phyloP scores from a whole-genome alignment of 2,797 vertebrate species.

The Moxostoma hubbsi region DNA sequence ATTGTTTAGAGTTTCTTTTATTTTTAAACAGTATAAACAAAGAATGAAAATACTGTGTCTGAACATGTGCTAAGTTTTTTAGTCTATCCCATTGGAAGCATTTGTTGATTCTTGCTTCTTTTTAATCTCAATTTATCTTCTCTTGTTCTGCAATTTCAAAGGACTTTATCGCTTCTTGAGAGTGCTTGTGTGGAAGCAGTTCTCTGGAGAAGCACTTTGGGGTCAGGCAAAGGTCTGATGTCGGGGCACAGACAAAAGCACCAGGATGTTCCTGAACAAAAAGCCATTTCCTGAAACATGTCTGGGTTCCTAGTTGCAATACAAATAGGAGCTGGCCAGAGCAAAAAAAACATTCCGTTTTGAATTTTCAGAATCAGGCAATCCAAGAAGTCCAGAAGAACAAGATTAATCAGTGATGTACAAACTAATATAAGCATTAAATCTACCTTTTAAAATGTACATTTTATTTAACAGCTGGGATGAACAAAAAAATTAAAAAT shows the following conservation, averaged over 20 bases:
- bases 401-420: too few relatives aligned
- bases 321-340: background rate
- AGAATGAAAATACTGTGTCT: background rate
- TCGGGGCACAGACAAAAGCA: conserved; percentile 62
- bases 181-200: conserved; percentile 24
- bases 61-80: background rate
- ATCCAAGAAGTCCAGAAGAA: too few relatives aligned
- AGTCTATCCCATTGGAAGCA: background rate
- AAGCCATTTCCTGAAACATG: conserved; percentile 62
- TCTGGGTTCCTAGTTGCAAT: conserved; percentile 57
- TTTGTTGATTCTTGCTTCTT: background rate
- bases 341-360: too few relatives aligned
- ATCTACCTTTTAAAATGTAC: too few relatives aligned
- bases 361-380: too few relatives aligned
- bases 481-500: too few relatives aligned
- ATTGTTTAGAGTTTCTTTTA: background rate
- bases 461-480: too few relatives aligned
- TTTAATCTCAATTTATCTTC: background rate
- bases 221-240: conserved; percentile 48
- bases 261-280: conserved; percentile 70
- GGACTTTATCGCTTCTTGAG: conserved; percentile 8
- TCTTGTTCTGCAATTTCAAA: conserved; percentile 17
- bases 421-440: too few relatives aligned
- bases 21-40: background rate
- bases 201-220: conserved; percentile 42